Conservation (phyloP, 2,113 vertebrate species). For the Haemorhous mexicanus region DNA sequence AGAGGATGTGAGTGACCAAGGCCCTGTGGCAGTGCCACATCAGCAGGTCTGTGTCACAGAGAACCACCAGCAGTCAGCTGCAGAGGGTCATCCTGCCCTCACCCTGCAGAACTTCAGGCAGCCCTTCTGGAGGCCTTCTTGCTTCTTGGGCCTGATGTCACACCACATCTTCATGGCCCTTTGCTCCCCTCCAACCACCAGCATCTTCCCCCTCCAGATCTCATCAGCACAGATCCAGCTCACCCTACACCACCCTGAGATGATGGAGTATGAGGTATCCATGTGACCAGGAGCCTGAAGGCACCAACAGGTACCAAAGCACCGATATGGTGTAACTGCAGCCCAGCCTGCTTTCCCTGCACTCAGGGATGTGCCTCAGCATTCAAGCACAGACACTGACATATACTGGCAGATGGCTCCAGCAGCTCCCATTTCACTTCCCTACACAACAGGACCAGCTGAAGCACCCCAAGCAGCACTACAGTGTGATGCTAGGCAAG, state of each 20-base stretch:
- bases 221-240: background rate
- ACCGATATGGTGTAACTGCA: accelerated
- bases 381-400: background rate
- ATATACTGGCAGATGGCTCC: background rate
- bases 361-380: accelerated
- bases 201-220: background rate
- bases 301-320: background rate
- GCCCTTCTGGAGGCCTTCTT: background rate
- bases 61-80: background rate
- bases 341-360: background rate
- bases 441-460: accelerated
- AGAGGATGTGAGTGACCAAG: background rate
- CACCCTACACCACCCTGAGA: background rate
- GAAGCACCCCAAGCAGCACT: background rate
- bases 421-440: background rate
- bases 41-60: background rate
- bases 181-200: background rate
- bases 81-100: background rate
- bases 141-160: background rate
- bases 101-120: background rate
- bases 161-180: background rate
- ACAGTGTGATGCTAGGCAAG: background rate
- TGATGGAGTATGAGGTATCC: accelerated
- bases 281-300: accelerated
- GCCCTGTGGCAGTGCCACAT: background rate